A percentile compares a stretch with the other conserved stretches of the same genome.
Evolutionary conservation across 2,113 vertebrate genomes (phyloP).

Genomic region (Budorcas taxicolor): DNA sequence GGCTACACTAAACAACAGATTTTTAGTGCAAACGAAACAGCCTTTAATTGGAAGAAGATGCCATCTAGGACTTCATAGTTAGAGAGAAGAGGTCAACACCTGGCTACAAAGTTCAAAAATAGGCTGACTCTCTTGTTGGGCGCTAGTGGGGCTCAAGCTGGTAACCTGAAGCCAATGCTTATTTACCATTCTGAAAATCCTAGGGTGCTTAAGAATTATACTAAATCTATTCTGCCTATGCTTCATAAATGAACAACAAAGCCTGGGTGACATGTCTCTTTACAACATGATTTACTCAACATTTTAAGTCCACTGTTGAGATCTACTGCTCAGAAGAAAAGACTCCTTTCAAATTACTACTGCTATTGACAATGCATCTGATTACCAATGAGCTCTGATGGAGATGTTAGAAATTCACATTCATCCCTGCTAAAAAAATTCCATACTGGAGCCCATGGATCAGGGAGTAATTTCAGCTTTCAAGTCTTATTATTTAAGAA

Average conservation of each 20-base stretch:
- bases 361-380: neutral
- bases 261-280: neutral
- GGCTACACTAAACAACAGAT: neutral
- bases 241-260: neutral
- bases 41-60: neutral
- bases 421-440: neutral
- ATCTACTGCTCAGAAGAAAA: neutral
- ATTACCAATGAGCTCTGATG: neutral
- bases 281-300: neutral
- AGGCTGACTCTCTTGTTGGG: neutral
- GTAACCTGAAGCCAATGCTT: neutral
- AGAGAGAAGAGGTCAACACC: neutral
- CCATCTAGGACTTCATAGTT: neutral
- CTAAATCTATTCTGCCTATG: neutral
- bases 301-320: neutral
- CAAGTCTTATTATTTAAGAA: neutral
- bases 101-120: neutral
- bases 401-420: accelerated
- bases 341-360: neutral
- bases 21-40: neutral
- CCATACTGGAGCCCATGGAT: neutral
- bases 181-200: neutral
- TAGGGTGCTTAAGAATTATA: neutral
- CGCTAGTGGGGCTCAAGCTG: neutral
- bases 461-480: neutral